These are phyloP conservation scores for Agriopis leucophaearia DNA, from an alignment of 2,888 invertebrate species.

Conservation along the genomic window DNA sequence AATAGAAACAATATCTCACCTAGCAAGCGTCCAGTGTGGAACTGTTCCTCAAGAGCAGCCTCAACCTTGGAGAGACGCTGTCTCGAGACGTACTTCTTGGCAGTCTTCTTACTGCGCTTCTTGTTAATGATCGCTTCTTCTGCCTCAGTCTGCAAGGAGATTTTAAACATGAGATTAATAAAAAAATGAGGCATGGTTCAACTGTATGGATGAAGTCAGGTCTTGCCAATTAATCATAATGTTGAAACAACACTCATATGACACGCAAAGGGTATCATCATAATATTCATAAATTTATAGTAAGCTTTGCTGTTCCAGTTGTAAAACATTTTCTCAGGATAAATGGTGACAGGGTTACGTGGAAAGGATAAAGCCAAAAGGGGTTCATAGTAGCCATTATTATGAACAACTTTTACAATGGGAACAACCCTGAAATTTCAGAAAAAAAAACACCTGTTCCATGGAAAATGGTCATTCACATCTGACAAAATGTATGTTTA, in stretches of 20 bases:
- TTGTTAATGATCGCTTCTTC: conserved; percentile 98
- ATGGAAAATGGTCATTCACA: too few species aligned
- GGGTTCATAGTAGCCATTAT: too few species aligned
- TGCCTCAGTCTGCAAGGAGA: conserved; percentile 90
- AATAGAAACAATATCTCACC: conserved; percentile 86
- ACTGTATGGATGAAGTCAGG: conserved; percentile 46
- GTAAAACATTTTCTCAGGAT: too few species aligned
- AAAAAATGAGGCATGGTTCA: not conserved
- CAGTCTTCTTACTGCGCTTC: conserved; percentile 96
- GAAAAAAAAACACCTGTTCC: too few species aligned
- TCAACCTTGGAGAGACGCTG: conserved; percentile 98
- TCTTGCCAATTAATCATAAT: conserved; percentile 52
- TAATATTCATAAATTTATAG: conserved; percentile 66
- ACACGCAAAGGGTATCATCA: conserved; percentile 83
- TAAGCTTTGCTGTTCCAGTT: not conserved
- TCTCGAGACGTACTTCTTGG: conserved; percentile 96
- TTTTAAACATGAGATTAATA: conserved; percentile 19
- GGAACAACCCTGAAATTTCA: too few species aligned
- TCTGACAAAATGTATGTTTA: too few species aligned
- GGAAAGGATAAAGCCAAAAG: too few species aligned
- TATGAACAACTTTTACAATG: too few species aligned
- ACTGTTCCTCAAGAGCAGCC: conserved; percentile 97
- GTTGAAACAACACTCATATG: conserved; percentile 76
- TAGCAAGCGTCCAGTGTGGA: conserved; percentile 97
- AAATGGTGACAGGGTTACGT: too few species aligned